Evolutionary conservation across 2,888 invertebrate species (phyloP), one percentile per base, ranked within the genome.

Genomic region (Tiphia femorata): DNA sequence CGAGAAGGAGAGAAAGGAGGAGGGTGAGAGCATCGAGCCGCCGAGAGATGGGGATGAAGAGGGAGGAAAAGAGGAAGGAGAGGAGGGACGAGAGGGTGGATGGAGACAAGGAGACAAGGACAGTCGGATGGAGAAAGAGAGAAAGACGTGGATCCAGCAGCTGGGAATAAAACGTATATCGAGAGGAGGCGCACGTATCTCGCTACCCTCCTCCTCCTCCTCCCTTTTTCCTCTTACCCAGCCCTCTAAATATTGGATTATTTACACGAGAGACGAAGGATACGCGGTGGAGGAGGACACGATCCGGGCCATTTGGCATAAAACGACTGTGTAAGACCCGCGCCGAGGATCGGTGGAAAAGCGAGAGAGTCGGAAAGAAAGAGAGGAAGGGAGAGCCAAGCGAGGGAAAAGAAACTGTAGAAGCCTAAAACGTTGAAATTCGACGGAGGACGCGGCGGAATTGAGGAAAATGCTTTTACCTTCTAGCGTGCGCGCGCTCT

Each of bases 221-320:
- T n/a, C n/a, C n/a, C n/a, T n/a, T 8, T 33, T 6, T 27, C 35
- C 12, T 29, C 8, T 25, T 25, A 6, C 4, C 25, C 25, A 25
- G 25, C 25, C n/a, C 33, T 14, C 16, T 41, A 10, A 35, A 30
- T 47, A 47, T 51, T 42, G 42, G n/a, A 51, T 56, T 51, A 56
- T 37, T 42, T 51, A 51, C 8, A 19, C 17, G 25, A 30, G 8
- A n/a, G n/a, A n/a, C n/a, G n/a, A 17, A 46, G 10, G 14, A 25
- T 7, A 19, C 27, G 10, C 19, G 41, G 8, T 17, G 33, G 8
- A 19, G 25, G 21, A n/a, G 30, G n/a, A 8, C 12, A 33, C 14
- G 33, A 14, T 33, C 33, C 33, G 33, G 12, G 33, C 33, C 33
- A 33, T 33, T n/a, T 41, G 47, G 5, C 25, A 21, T 33, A n/a